These are phyloP conservation scores for Drosophila jambulina DNA, from an alignment of 1,140 invertebrate genomes.

Conservation along the genomic window DNA sequence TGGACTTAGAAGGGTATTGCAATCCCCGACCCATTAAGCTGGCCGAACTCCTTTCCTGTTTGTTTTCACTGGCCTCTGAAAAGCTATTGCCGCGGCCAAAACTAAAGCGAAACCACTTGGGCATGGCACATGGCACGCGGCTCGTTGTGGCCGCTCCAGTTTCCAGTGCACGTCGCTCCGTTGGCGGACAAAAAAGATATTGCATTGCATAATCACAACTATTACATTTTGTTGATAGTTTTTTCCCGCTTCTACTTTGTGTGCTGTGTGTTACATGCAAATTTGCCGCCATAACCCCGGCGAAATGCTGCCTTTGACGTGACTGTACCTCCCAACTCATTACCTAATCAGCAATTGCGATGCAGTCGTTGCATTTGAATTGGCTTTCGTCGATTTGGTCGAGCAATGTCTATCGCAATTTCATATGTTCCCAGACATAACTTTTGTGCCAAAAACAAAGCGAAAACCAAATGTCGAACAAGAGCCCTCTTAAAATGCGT, in stretches of 20 bases:
- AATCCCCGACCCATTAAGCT: not conserved
- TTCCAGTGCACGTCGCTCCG: constrained; percentile 72
- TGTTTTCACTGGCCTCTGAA: constrained; percentile 1
- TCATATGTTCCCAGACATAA: constrained; percentile 60
- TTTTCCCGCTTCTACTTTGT: constrained; percentile 38
- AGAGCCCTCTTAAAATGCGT: constrained; percentile 67
- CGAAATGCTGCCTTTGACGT: constrained; percentile 57
- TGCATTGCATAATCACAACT: constrained; percentile 67
- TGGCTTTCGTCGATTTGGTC: constrained; percentile 21
- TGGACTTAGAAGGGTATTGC: not conserved
- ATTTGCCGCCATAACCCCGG: constrained; percentile 64
- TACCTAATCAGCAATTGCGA: constrained; percentile 58
- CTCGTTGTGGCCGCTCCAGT: constrained; percentile 66
- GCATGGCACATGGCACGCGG: constrained; percentile 43
- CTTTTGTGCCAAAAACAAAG: constrained; percentile 43
- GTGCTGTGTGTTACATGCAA: constrained; percentile 68
- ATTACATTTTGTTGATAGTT: constrained; percentile 69
- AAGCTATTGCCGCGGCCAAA: constrained; percentile 37
- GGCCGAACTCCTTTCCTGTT: constrained; percentile 1
- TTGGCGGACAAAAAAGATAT: constrained; percentile 68
- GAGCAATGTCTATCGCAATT: constrained; percentile 13
- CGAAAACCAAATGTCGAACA: not conserved
- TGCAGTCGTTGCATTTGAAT: constrained; percentile 53
- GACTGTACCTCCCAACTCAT: constrained; percentile 61
- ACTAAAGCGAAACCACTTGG: constrained; percentile 45